These are phyloP conservation scores for Phoebastria nigripes DNA, from an alignment of 2,797 vertebrate genomes.

Conservation along the genomic window DNA sequence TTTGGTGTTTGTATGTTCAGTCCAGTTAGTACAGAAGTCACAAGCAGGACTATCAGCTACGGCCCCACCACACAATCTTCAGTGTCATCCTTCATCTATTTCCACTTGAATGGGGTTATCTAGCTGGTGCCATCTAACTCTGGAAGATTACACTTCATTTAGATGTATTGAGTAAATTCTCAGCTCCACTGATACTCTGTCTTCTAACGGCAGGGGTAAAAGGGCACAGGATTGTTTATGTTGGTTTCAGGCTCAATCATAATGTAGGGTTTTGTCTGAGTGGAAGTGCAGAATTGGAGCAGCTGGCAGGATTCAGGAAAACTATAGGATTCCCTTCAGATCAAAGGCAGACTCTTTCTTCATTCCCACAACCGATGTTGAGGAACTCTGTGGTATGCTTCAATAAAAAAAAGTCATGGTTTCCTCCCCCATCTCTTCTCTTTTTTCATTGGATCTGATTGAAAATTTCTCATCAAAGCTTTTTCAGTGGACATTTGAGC, in stretches of 20 bases:
- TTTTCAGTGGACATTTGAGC: slow-evolving; percentile 5
- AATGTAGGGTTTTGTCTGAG: slow-evolving; percentile 43
- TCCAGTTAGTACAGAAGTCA: not conserved
- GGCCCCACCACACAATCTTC: not conserved
- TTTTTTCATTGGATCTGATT: slow-evolving; percentile 7
- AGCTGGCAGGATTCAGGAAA: slow-evolving; percentile 49
- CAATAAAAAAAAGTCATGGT: not conserved
- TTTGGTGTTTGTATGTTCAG: not conserved
- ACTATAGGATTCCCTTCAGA: slow-evolving; percentile 25
- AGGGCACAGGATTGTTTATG: slow-evolving; percentile 44
- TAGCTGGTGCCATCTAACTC: slow-evolving; percentile 29
- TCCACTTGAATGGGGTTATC: slow-evolving; percentile 29
- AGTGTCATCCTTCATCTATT: not conserved
- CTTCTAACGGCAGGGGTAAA: slow-evolving; percentile 38
- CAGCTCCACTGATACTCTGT: slow-evolving; percentile 29
- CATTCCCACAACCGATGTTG: not conserved
- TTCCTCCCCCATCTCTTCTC: not conserved
- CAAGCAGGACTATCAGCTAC: not conserved
- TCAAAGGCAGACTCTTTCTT: slow-evolving; percentile 39
- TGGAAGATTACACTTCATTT: slow-evolving; percentile 55
- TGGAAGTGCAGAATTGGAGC: slow-evolving; percentile 19
- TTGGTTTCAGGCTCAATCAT: slow-evolving; percentile 14
- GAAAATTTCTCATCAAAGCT: slow-evolving; percentile 46
- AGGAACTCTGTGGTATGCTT: not conserved
- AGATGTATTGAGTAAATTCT: slow-evolving; percentile 27